Conservation (phyloP, 2,888 invertebrate species). For the Macropis europaea region DNA sequence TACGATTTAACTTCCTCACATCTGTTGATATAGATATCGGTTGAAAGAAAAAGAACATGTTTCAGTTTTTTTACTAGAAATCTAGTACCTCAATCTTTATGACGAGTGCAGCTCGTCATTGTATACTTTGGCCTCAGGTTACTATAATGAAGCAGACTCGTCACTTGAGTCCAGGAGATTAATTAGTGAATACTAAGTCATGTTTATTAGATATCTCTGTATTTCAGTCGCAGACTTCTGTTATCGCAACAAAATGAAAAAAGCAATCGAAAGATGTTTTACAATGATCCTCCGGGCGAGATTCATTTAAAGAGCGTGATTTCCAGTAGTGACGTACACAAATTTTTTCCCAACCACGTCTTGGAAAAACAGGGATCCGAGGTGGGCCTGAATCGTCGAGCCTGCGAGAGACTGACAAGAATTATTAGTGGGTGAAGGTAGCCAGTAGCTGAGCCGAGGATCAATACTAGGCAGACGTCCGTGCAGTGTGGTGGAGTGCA, state of each 20-base stretch:
- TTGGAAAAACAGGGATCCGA: conserved; percentile 42
- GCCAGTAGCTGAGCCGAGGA: conserved; percentile 79
- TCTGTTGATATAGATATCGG: no score
- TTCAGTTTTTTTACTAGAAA: no score
- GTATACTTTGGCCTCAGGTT: no score
- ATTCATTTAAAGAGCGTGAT: not conserved
- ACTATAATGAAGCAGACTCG: no score
- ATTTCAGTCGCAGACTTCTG: no score
- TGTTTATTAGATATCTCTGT: no score
- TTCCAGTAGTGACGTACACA: not conserved
- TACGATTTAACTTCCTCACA: no score
- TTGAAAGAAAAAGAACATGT: no score
- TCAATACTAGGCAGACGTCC: conserved; percentile 80
- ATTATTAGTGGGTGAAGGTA: conserved; percentile 80
- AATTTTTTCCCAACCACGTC: conserved; percentile 25
- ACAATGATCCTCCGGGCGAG: not conserved
- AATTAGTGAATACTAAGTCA: no score
- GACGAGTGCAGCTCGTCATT: no score
- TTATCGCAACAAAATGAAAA: not conserved
- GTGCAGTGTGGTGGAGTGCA: conserved; percentile 78
- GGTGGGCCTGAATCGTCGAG: conserved; percentile 70
- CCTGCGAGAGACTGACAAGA: conserved; percentile 80
- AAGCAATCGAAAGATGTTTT: not conserved
- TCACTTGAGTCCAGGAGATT: no score
- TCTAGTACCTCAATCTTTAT: no score